Conservation (phyloP, 2,888 invertebrate species). For the Ypsolopha scabrella region DNA sequence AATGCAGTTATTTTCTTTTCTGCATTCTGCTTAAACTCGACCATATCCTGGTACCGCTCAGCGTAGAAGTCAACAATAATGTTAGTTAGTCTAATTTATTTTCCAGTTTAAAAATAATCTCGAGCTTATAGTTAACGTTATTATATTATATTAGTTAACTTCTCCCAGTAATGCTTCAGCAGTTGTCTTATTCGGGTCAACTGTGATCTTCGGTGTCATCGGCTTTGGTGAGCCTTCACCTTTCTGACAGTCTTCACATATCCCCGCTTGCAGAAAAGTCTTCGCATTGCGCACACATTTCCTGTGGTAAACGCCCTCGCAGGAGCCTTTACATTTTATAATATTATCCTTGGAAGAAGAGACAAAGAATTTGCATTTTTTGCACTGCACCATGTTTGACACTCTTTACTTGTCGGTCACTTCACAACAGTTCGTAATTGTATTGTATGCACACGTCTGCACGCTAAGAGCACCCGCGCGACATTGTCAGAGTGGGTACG, state of each 20-base stretch:
- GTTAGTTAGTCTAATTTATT: slow-evolving; percentile 6
- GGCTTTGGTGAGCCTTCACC: no score
- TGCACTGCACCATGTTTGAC: slow-evolving; percentile 4
- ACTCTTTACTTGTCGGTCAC: no score
- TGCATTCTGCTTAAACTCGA: slow-evolving; percentile 5
- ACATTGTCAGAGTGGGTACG: no score
- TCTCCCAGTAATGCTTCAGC: background rate
- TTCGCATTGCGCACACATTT: no score
- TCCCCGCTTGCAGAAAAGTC: background rate
- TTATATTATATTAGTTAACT: no score
- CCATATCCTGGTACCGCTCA: slow-evolving; percentile 4
- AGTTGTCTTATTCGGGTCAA: background rate
- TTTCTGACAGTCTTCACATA: background rate
- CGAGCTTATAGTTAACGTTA: no score
- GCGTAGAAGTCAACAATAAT: slow-evolving; percentile 9
- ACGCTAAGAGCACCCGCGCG: background rate
- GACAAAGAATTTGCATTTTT: background rate
- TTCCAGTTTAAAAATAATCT: slow-evolving; percentile 6
- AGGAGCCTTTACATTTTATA: background rate
- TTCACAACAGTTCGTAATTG: no score
- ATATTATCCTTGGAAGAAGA: background rate
- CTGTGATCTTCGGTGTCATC: background rate
- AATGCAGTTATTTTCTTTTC: slow-evolving; percentile 7
- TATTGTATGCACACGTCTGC: no score
- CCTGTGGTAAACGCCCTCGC: background rate